Conservation (phyloP, 1,140 invertebrate species). For the Heliconius melpomene region DNA sequence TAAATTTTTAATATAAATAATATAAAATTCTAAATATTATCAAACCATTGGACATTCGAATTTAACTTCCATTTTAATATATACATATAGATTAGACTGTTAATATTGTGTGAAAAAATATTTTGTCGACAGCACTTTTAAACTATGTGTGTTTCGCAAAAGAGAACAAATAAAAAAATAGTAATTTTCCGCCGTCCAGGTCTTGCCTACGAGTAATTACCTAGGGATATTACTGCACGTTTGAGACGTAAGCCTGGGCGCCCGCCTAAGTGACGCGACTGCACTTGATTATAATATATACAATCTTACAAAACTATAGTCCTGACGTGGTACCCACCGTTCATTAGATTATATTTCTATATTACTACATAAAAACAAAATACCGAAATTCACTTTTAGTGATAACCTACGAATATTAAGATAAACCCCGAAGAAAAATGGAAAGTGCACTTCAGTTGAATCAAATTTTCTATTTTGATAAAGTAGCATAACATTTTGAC, state of each 20-base stretch:
- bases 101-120: background rate
- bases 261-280: constrained; percentile 1
- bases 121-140: background rate
- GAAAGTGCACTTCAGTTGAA: background rate
- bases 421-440: background rate
- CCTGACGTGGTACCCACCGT: background rate
- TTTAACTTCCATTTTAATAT: too few species aligned
- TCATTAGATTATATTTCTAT: background rate
- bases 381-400: background rate
- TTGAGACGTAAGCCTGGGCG: constrained; percentile 5
- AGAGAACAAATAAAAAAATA: background rate
- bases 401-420: background rate
- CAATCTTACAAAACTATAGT: background rate
- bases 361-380: background rate
- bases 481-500: background rate
- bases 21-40: background rate
- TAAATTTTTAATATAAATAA: constrained; percentile 73
- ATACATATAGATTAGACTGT: background rate
- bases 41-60: too few species aligned
- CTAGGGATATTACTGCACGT: constrained; percentile 7
- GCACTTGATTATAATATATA: background rate
- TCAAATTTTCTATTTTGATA: background rate
- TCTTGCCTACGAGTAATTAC: constrained; percentile 12
- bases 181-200: constrained; percentile 5
- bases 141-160: background rate